These are phyloP conservation scores for Scortum barcoo DNA, from an alignment of 2,113 vertebrate genomes.

Conservation along the genomic window DNA sequence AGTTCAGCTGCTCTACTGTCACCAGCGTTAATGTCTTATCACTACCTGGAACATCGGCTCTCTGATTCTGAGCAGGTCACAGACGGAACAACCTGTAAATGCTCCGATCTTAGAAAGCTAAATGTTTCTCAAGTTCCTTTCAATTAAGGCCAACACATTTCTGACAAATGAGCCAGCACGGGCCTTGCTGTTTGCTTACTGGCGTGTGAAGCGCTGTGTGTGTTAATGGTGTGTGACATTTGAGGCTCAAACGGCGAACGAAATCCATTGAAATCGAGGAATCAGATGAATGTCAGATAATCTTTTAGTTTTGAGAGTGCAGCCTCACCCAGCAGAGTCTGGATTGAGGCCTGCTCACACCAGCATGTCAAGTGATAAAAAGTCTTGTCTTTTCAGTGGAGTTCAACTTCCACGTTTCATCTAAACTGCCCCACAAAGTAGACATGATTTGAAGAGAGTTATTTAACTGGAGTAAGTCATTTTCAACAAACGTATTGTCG, in stretches of 20 bases:
- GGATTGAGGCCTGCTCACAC: neutral
- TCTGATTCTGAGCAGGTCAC: neutral
- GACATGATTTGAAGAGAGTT: neutral
- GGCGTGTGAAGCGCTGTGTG: neutral
- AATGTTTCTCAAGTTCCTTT: slow-evolving; percentile 1
- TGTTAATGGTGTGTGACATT: neutral
- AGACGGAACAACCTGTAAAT: neutral
- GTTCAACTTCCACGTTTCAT: too few relatives aligned
- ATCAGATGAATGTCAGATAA: neutral
- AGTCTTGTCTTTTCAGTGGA: neutral
- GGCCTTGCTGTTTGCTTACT: neutral
- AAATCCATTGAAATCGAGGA: neutral
- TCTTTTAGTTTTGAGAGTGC: neutral
- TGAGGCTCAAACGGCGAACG: neutral
- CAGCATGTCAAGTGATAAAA: neutral
- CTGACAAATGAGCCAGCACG: neutral
- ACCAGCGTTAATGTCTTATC: neutral
- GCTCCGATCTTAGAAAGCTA: neutral
- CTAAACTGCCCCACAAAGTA: neutral
- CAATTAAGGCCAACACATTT: neutral
- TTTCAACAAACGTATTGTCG: neutral
- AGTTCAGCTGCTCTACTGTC: slow-evolving; percentile 21
- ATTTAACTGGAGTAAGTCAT: too few relatives aligned
- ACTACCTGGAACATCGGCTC: neutral
- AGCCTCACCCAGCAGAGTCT: neutral